Percentiles rank a stretch among this genome's conserved stretches.
Conservation (phyloP, 2,888 invertebrate species). For the Argyra leucocephala region DNA sequence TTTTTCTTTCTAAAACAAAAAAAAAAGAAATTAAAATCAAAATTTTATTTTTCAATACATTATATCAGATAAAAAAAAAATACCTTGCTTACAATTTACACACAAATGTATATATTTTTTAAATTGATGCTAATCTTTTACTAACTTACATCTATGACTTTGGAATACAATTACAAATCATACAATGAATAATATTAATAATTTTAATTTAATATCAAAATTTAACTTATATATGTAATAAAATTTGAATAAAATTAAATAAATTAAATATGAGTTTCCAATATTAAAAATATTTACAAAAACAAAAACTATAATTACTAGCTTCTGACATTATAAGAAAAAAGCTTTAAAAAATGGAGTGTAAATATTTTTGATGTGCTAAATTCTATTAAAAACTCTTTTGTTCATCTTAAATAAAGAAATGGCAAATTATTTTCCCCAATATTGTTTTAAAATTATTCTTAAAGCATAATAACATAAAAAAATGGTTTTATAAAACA, state of each 20-base stretch:
- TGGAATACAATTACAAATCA: not conserved
- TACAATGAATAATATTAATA: not conserved
- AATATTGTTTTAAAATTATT: not conserved
- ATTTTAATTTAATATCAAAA: not conserved
- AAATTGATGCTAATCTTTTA: not conserved
- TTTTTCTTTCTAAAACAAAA: too few relatives aligned
- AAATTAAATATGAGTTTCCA: not conserved
- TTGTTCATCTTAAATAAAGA: too few relatives aligned
- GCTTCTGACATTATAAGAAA: too few relatives aligned
- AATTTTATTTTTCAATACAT: not conserved
- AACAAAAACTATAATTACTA: too few relatives aligned
- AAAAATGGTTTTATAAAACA: not conserved
- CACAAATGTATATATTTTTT: too few relatives aligned
- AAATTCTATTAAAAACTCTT: too few relatives aligned
- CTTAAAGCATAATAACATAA: not conserved
- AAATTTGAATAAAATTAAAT: not conserved
- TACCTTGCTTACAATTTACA: too few relatives aligned
- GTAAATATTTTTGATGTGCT: too few relatives aligned
- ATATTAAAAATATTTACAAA: too few relatives aligned
- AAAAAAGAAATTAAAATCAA: not conserved
- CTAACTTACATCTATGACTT: not conserved
- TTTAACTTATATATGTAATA: constrained; percentile 1
- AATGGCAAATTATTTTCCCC: too few relatives aligned
- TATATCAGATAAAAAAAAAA: too few relatives aligned
- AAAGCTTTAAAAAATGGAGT: too few relatives aligned